Conservation (phyloP, 2,888 invertebrate genomes). For the Andrena flavipes region DNA sequence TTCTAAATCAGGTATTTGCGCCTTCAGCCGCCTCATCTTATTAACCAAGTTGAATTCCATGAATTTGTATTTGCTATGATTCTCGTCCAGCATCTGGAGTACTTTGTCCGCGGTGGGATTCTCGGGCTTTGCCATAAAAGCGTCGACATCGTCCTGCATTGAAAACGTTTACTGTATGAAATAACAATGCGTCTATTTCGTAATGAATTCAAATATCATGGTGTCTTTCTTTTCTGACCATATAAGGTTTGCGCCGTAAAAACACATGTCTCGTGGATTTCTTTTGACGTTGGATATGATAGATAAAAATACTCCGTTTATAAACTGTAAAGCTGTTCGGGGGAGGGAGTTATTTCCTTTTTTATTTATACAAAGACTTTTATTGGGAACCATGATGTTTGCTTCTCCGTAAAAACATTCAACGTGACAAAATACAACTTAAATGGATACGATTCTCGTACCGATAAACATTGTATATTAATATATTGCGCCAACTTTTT, state of each 20-base stretch:
- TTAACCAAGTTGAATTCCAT: slow-evolving; percentile 97
- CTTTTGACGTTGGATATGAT: neutral
- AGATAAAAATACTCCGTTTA: neutral
- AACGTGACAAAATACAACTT: slow-evolving; percentile 8
- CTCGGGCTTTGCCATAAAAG: slow-evolving; percentile 94
- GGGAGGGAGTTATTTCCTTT: neutral
- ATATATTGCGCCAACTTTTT: slow-evolving; percentile 26
- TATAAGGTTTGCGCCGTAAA: slow-evolving; percentile 70
- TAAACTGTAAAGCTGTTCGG: neutral
- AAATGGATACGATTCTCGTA: neutral
- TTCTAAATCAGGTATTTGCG: slow-evolving; percentile 97
- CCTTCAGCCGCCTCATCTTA: slow-evolving; percentile 93
- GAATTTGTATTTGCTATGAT: slow-evolving; percentile 98
- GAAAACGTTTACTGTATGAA: slow-evolving; percentile 5
- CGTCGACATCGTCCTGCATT: slow-evolving; percentile 96
- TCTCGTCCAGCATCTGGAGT: slow-evolving; percentile 94
- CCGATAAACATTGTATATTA: slow-evolving; percentile 3
- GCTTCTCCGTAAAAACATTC: slow-evolving; percentile 29
- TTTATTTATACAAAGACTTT: slow-evolving; percentile 16
- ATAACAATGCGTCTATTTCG: neutral
- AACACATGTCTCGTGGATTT: slow-evolving; percentile 4
- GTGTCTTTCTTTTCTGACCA: slow-evolving; percentile 67
- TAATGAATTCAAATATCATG: slow-evolving; percentile 3
- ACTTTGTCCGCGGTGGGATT: slow-evolving; percentile 95
- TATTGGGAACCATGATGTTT: slow-evolving; percentile 39